Evolutionary conservation across 2,113 vertebrate species (phyloP).

Genomic region (Salminus brasiliensis): DNA sequence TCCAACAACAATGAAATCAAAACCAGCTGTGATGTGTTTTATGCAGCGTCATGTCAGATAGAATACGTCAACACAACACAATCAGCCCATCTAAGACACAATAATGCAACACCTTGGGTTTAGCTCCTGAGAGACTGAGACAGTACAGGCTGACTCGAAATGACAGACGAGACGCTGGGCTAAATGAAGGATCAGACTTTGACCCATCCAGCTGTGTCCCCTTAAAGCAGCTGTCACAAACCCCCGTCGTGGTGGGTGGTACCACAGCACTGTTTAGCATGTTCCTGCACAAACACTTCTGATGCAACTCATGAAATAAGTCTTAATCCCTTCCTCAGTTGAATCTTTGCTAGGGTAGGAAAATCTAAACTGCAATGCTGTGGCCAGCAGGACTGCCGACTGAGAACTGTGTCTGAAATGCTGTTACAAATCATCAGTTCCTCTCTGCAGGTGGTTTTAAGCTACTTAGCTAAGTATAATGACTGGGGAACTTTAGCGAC

Average conservation of each 20-base stretch:
- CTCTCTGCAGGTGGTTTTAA: background rate
- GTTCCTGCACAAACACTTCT: background rate
- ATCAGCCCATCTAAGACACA: slow-evolving; percentile 34
- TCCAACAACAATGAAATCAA: background rate
- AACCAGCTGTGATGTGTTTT: background rate
- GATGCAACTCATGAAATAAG: background rate
- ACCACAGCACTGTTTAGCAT: background rate
- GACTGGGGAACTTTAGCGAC: no score
- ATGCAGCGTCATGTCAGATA: slow-evolving; percentile 36
- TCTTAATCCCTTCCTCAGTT: background rate
- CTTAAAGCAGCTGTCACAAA: slow-evolving; percentile 10
- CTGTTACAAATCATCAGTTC: background rate
- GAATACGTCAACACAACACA: slow-evolving; percentile 35
- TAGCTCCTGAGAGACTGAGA: slow-evolving; percentile 16
- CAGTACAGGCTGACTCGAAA: slow-evolving; percentile 36
- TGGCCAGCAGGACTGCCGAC: background rate
- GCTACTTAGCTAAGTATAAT: background rate
- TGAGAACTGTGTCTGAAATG: background rate
- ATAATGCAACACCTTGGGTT: slow-evolving; percentile 44
- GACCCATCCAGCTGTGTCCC: slow-evolving; percentile 18
- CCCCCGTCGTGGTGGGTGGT: background rate
- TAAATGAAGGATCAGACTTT: slow-evolving; percentile 25
- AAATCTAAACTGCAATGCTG: no score
- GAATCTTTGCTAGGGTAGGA: background rate
- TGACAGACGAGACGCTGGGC: slow-evolving; percentile 30